A percentile compares a stretch with the other conserved stretches of the same genome.
Evolutionary conservation across 2,797 vertebrate genomes (phyloP).

Genomic region (Avahi laniger): DNA sequence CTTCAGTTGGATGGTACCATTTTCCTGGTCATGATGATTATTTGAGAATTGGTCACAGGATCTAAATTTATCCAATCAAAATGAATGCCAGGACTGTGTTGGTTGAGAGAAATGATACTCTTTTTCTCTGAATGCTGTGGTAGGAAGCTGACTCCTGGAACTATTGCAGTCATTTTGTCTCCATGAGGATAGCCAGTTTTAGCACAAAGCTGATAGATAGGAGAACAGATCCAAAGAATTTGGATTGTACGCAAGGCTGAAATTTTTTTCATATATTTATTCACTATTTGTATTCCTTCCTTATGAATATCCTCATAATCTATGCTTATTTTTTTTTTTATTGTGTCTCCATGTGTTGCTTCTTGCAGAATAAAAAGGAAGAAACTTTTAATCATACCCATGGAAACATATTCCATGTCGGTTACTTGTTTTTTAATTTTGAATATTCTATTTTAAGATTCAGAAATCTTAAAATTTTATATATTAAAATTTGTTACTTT

Average conservation of each 20-base stretch:
- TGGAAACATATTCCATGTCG: neutral
- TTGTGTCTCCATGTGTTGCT: neutral
- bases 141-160: neutral
- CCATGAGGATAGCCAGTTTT: neutral
- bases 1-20: neutral
- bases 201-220: neutral
- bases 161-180: neutral
- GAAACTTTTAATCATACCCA: neutral
- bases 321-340: neutral
- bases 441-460: neutral
- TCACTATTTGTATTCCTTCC: neutral
- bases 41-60: neutral
- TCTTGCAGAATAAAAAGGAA: neutral
- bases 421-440: conserved; percentile 12
- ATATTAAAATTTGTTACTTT: neutral
- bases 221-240: neutral
- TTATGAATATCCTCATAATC: neutral
- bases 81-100: neutral
- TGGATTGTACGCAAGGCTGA: neutral
- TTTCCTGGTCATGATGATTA: neutral
- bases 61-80: neutral
- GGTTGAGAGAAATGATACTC: neutral
- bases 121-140: neutral
- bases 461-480: neutral
- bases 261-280: neutral